A percentile compares a stretch with the other conserved stretches of the same genome.
These are phyloP conservation scores for Sorex maritimensis DNA, from an alignment of 2,797 vertebrate genomes.

Conservation along the genomic window DNA sequence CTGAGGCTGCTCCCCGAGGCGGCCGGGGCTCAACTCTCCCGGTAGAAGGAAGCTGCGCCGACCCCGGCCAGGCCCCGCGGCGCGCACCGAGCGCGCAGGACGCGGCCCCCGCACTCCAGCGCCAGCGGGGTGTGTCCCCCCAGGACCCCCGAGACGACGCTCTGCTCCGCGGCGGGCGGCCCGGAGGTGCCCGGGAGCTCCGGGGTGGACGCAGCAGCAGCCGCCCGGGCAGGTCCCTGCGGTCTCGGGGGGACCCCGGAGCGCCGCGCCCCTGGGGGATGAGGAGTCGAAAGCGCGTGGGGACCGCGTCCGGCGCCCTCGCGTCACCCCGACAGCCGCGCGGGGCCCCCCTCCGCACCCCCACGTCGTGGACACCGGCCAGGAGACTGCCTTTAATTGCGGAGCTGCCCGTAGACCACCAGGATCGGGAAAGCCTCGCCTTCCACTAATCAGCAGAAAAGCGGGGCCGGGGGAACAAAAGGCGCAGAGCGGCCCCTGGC, in stretches of 20 bases:
- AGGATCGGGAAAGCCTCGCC: neutral
- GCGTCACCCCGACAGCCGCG: neutral
- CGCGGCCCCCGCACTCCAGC: no score
- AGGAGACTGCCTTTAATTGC: neutral
- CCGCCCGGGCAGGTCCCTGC: no score
- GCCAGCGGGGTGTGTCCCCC: neutral
- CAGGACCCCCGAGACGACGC: neutral
- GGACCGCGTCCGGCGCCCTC: neutral
- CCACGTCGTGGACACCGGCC: neutral
- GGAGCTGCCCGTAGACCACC: neutral
- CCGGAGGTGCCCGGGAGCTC: slow-evolving; percentile 1
- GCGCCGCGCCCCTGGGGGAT: no score
- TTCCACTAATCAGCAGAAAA: neutral
- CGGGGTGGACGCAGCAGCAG: neutral
- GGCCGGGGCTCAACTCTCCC: no score
- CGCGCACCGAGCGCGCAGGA: neutral
- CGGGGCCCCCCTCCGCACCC: neutral
- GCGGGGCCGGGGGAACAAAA: slow-evolving; percentile 75
- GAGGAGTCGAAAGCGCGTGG: no score
- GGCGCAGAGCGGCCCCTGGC: slow-evolving; percentile 71
- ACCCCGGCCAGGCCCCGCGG: neutral
- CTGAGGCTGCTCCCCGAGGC: neutral
- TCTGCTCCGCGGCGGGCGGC: neutral
- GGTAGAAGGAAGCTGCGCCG: no score
- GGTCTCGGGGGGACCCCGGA: no score